Evolutionary conservation across 2,797 vertebrate species (phyloP), one percentile per base, ranked within the genome.

Genomic region (Typhlichthys eigenmanni): DNA sequence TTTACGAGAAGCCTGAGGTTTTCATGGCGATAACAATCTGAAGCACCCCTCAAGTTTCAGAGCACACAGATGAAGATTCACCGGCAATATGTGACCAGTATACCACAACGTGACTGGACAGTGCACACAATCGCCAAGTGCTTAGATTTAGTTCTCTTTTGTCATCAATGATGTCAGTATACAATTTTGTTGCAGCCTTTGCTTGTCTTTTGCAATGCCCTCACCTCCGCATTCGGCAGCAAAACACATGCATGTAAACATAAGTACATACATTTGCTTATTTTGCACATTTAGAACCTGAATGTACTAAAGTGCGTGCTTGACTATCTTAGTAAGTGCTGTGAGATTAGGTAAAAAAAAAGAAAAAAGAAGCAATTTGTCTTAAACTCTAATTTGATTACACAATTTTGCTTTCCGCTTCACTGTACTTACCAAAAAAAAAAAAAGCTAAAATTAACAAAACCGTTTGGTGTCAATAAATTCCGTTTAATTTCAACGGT

Each of bases 231-330:
- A 76, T 86, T 82, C 80, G 87, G 85, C 89, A 88, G 86, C 87
- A 80, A 87, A 83, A 89, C 84, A 84, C 83, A 85, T 86, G 88
- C 85, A 89, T 91, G 88, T 91, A 91, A 90, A 90, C 85, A 88
- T 69, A 85, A 75, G 83, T 87, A 89, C 88, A 91, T 87, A 91
- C 89, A 88, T 86, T 79, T 89, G 87, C 85, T 87, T 83, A 79
- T 68, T 84, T 77, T 86, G 83, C 88, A 88, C 87, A 90, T 76
- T 88, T 87, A 86, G 85, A 88, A 88, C 83, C 85, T 88, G 87
- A 88, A 88, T 82, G 88, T 86, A 89, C 85, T 89, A 90, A 90
- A 91, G 90, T 89, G 89, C 88, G 79, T 83, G 82, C 89, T 88
- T 72, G 72, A 84, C 88, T 85, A 83, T 79, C 80, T 87, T 83